Conservation (phyloP, 2,888 invertebrate genomes). For the Peribatodes rhomboidaria region DNA sequence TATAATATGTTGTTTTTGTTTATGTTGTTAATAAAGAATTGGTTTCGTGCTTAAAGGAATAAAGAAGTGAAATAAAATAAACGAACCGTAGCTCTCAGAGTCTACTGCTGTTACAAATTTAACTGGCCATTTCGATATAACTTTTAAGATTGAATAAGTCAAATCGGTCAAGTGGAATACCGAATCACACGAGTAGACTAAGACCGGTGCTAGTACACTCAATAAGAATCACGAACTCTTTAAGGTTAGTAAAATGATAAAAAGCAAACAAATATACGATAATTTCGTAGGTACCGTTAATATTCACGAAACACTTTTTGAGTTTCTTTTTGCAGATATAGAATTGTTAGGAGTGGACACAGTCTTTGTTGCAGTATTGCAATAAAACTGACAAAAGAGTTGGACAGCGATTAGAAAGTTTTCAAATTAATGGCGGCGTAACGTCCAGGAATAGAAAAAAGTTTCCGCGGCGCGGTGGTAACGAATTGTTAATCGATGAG, state of each 20-base stretch:
- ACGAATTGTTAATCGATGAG: slow-evolving; percentile 1
- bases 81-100: no score
- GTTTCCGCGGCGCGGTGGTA: not conserved
- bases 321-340: not conserved
- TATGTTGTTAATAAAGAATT: no score
- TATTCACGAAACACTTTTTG: not conserved
- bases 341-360: not conserved
- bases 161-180: no score
- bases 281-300: not conserved
- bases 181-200: no score
- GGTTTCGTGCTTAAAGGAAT: no score
- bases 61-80: no score
- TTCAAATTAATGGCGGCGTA: not conserved
- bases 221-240: not conserved
- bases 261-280: not conserved
- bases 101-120: no score
- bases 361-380: slow-evolving; percentile 1
- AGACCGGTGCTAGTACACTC: no score
- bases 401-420: slow-evolving; percentile 5
- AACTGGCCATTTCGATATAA: no score
- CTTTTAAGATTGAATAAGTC: no score
- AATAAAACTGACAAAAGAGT: slow-evolving; percentile 1
- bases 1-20: no score
- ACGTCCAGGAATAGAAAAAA: not conserved
- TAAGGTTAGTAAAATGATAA: not conserved